Evolutionary conservation across 1,140 invertebrate genomes (phyloP), one percentile per base, ranked within the genome.

Genomic region (Drosophila quadrilineata): DNA sequence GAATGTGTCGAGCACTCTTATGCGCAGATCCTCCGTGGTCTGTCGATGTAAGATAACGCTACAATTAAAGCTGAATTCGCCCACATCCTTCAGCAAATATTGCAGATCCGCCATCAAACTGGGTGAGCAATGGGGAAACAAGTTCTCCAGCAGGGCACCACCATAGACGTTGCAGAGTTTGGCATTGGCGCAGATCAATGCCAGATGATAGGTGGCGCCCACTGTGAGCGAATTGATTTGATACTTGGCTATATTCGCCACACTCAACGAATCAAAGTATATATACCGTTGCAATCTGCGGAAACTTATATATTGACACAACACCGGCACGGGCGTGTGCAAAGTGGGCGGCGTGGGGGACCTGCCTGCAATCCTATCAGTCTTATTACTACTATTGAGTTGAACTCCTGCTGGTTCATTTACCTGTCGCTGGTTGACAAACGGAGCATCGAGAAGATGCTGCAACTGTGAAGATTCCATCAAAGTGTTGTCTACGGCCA

Each of bases 401-500:
- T 4, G 12, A 22, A 4, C 4, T 5, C 28, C 36, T 35, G 1
- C 6, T 29, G 17, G 3, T 24, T 28, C 9, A 62, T 28, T 84
- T 82, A 82, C 73, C 77, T 73, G 75, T 9, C 59, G 36, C n/a
- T 14, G 9, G 1, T 16, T 50, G 6, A 59, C 35, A 6, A 28
- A 14, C 0, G 38, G 26, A 2, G 57, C 22, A 33, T 77, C 56
- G 5, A 84, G 24, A 0, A 84, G 10, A 0, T 21, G 8, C 4
- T 65, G 21, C 6, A 82, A 6, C 6, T 85, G 48, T 0, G 79
- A 50, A 5, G 73, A 85, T 16, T 36, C 57, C 10, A 85, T 24
- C 1, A 84, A 10, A 0, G 70, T 71, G 16, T 84, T 79, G 29
- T 46, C 70, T 2, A 19, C 21, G 1, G 70, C 36, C 8, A 84